A percentile compares a stretch with the other conserved stretches of the same genome.
These are phyloP conservation scores for Himalopsyche tibetana DNA, from an alignment of 2,888 invertebrate species.

Conservation along the genomic window DNA sequence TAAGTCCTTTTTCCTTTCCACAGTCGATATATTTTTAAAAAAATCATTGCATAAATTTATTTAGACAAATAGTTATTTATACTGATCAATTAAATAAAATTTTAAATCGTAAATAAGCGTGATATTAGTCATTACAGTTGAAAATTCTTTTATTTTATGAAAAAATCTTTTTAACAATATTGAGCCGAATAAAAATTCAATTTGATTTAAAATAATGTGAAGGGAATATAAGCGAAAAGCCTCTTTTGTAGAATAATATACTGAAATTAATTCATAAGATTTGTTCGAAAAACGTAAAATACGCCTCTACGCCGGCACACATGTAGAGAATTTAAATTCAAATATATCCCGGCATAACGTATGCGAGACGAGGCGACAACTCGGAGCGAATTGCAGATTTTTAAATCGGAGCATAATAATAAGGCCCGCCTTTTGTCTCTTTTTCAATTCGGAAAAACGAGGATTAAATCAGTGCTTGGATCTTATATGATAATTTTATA, in stretches of 20 bases:
- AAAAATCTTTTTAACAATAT: not conserved
- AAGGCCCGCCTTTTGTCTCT: slow-evolving; percentile 60
- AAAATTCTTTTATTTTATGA: not conserved
- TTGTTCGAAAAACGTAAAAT: slow-evolving; percentile 38
- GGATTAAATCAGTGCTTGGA: slow-evolving; percentile 58
- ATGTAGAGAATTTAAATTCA: slow-evolving; percentile 37
- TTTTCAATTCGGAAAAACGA: slow-evolving; percentile 60
- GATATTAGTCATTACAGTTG: too few relatives aligned
- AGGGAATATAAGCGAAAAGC: slow-evolving; percentile 6
- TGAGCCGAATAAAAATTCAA: not conserved
- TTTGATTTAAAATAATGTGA: slow-evolving; percentile 20
- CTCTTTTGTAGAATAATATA: slow-evolving; percentile 25
- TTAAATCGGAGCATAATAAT: slow-evolving; percentile 53
- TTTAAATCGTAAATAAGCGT: too few relatives aligned
- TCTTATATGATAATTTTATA: slow-evolving; percentile 23
- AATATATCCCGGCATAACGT: slow-evolving; percentile 14
- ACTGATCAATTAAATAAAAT: too few relatives aligned
- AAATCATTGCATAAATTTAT: too few relatives aligned
- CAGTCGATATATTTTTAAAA: too few relatives aligned
- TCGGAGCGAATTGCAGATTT: slow-evolving; percentile 47
- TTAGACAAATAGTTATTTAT: too few relatives aligned
- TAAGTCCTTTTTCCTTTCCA: too few relatives aligned
- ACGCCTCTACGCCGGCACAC: not conserved
- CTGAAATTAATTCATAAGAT: slow-evolving; percentile 45
- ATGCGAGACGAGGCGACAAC: slow-evolving; percentile 44